A percentile compares a stretch with the other conserved stretches of the same genome.
Conservation (phyloP, 1,140 invertebrate species). For the Lineus longissimus region DNA sequence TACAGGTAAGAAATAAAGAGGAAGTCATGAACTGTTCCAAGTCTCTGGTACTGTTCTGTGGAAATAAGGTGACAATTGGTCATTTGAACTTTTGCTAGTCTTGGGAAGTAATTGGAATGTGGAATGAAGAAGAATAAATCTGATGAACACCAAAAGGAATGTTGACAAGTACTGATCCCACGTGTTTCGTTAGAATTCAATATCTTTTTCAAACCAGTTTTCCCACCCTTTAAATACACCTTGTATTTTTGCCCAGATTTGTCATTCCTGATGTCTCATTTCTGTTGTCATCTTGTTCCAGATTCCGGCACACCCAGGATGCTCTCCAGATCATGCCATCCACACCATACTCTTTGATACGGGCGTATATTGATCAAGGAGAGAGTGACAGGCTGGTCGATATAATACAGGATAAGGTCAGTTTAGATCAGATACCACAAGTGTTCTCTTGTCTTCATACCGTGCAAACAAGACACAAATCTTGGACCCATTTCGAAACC, state of each 20-base stretch:
- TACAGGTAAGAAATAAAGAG: conserved; percentile 19
- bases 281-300: conserved; percentile 57
- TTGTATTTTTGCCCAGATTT: neutral
- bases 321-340: conserved; percentile 69
- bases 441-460: neutral
- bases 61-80: too few species aligned
- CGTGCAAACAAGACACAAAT: too few species aligned
- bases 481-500: too few species aligned
- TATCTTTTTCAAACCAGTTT: neutral
- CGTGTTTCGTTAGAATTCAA: neutral
- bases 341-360: conserved; percentile 74
- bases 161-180: too few species aligned
- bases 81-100: too few species aligned
- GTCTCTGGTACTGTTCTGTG: too few species aligned
- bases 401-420: conserved; percentile 69
- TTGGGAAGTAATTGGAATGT: too few species aligned
- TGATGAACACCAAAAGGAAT: too few species aligned
- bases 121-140: too few species aligned
- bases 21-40: too few species aligned
- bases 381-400: conserved; percentile 64
- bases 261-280: neutral
- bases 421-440: conserved; percentile 9
- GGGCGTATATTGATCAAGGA: conserved; percentile 63
- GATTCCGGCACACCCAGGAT: conserved; percentile 66
- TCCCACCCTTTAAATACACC: neutral